phyloP scores from a whole-genome alignment of 1,140 invertebrate genomes.

The Neodiprion fabricii region DNA sequence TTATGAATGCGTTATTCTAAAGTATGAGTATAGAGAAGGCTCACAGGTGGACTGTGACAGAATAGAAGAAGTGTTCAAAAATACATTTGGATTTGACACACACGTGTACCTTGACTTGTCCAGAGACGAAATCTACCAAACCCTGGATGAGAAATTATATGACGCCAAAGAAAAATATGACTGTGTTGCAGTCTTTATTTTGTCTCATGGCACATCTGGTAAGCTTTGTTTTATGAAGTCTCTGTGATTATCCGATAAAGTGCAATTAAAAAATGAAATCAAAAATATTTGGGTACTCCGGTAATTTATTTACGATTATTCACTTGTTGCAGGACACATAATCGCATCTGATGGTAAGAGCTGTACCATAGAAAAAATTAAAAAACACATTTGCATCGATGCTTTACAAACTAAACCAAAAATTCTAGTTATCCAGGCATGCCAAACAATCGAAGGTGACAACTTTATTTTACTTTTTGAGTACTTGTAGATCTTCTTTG shows the following conservation, averaged over 20 bases:
- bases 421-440: conserved; percentile 43
- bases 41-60: conserved; percentile 23
- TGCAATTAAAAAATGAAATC: not conserved
- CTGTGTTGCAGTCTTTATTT: conserved; percentile 40
- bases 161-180: conserved; percentile 27
- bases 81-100: conserved; percentile 30
- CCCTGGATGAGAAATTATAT: conserved; percentile 26
- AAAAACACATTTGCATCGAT: conserved; percentile 27
- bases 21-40: conserved; percentile 34
- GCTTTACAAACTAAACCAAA: conserved; percentile 37
- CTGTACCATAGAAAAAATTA: conserved; percentile 29
- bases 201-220: conserved; percentile 41
- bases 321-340: conserved; percentile 26
- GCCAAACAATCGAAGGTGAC: conserved; percentile 31
- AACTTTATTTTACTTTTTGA: conserved; percentile 16
- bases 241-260: not conserved
- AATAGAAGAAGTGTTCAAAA: conserved; percentile 33
- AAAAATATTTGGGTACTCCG: conserved; percentile 15
- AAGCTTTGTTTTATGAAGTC: not conserved
- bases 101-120: conserved; percentile 20
- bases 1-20: conserved; percentile 17
- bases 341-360: conserved; percentile 33
- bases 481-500: not conserved
- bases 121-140: conserved; percentile 25
- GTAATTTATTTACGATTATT: conserved; percentile 16